Base-by-base conservation (phyloP, 2,888 invertebrate genomes). In the Stegana nigrithorax region DNA sequence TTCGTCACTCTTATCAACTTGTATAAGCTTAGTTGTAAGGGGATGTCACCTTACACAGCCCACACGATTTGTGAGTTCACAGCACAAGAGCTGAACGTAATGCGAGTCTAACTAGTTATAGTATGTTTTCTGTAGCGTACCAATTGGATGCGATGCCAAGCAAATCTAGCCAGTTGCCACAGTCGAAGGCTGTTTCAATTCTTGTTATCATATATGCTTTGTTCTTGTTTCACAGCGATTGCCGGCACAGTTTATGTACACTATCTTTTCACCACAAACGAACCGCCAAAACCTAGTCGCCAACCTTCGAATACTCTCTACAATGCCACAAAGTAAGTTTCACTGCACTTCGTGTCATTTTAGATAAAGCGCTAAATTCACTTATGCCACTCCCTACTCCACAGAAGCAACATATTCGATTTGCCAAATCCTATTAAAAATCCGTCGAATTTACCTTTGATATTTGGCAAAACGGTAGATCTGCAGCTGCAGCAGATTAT, bases 381-480 rank as follows among this genome's bases (percentile, higher is more conserved):
- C 26, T 7, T 23, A 8, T 51, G 36, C 10, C 36, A n/a, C n/a
- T 36, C 10, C 10, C 4, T 47, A 14, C 5, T 58, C 27, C 32
- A 2, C 64, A 86, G 85, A 71, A 80, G 84, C 59, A 81, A 73
- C 68, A 81, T 86, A 59, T 86, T 86, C 63, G 85, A 86, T 73
- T 75, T 83, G 72, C 85, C 86, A 57, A 83, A 85, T 47, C 84
- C 82, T 59, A 81, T 81, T 44, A 85, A 83, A 65, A 87, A 86
- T 70, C 83, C 87, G 68, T 86, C 87, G 45, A 90, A 91, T 84
- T 87, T 93, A 71, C 91, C 92, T n/a, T 87, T 92, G n/a, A 89
- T 94, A 77, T 92, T 93, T 85, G 93, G 94, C 44, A 89, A 93
- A 67, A 92, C 93, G 63, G 92, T 96, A 36, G 96, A 96, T 80